Evolutionary conservation across 2,113 vertebrate genomes (phyloP).

Genomic region (Callithrix jacchus): DNA sequence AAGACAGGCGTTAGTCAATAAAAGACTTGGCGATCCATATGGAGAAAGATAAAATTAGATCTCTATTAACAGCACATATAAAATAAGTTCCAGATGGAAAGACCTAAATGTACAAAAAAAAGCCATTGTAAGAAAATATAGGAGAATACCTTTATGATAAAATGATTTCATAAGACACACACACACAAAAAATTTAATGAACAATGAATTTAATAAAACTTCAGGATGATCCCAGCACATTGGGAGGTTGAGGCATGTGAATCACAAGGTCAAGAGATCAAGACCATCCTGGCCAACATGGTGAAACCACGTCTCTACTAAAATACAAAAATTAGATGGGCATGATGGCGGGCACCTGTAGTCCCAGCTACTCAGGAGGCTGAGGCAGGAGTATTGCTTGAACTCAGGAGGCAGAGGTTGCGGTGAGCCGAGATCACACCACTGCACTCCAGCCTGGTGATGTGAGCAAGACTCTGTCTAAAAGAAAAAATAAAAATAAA

Average conservation of each 20-base stretch:
- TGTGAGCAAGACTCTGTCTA: no score
- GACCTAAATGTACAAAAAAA: not conserved
- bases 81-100: not conserved
- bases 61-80: not conserved
- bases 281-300: no score
- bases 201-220: not conserved
- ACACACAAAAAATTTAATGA: not conserved
- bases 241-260: fast-evolving
- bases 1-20: not conserved
- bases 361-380: no score
- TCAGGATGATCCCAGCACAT: not conserved
- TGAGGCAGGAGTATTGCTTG: no score
- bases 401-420: no score
- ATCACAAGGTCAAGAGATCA: no score
- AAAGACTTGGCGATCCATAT: not conserved
- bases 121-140: not conserved
- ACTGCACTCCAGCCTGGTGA: no score
- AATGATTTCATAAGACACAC: not conserved
- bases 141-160: not conserved
- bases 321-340: no score
- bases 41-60: slow-evolving; percentile 17
- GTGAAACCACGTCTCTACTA: no score
- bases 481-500: not conserved
- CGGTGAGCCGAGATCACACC: no score
- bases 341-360: no score